A percentile compares a stretch with the other conserved stretches of the same genome.
These are phyloP conservation scores for Subanguina moxae DNA, from an alignment of 1,140 invertebrate genomes.

Conservation along the genomic window DNA sequence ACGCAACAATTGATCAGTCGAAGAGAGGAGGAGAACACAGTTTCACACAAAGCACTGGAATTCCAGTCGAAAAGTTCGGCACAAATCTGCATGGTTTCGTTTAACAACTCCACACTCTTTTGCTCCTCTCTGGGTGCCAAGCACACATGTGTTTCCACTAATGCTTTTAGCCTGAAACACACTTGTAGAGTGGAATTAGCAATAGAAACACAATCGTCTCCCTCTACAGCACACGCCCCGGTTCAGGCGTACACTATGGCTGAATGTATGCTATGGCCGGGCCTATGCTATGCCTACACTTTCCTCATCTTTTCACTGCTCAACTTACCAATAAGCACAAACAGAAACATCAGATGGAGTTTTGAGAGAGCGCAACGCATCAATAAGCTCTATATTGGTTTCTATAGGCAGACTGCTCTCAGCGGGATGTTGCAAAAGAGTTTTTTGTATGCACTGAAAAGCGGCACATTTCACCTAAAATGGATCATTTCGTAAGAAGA, in stretches of 20 bases:
- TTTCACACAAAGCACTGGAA: conserved; percentile 28
- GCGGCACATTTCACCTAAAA: conserved; percentile 44
- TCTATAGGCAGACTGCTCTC: conserved; percentile 11
- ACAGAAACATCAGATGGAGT: conserved; percentile 40
- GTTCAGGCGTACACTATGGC: too few relatives aligned
- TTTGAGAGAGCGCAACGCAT: conserved; percentile 4
- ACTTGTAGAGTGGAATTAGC: too few relatives aligned
- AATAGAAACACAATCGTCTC: too few relatives aligned
- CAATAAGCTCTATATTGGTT: conserved; percentile 17
- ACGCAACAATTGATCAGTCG: conserved; percentile 38
- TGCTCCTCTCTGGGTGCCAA: conserved; percentile 31
- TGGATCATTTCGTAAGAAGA: neutral
- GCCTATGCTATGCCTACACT: too few relatives aligned
- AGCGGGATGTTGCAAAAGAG: conserved; percentile 38
- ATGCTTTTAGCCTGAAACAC: conserved; percentile 47
- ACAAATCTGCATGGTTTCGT: conserved; percentile 32
- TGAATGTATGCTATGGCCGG: too few relatives aligned
- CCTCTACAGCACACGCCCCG: too few relatives aligned
- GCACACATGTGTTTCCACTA: conserved; percentile 45
- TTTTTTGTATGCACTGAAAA: conserved; percentile 43
- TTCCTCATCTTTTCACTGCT: too few relatives aligned
- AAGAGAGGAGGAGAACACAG: conserved; percentile 16
- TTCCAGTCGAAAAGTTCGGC: conserved; percentile 36
- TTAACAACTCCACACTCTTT: conserved; percentile 27
- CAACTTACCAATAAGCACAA: conserved; percentile 36